A percentile compares a stretch with the other conserved stretches of the same genome.
These are phyloP conservation scores for Actinia equina DNA, from an alignment of 64 coral and sea anemone species.

Conservation along the genomic window DNA sequence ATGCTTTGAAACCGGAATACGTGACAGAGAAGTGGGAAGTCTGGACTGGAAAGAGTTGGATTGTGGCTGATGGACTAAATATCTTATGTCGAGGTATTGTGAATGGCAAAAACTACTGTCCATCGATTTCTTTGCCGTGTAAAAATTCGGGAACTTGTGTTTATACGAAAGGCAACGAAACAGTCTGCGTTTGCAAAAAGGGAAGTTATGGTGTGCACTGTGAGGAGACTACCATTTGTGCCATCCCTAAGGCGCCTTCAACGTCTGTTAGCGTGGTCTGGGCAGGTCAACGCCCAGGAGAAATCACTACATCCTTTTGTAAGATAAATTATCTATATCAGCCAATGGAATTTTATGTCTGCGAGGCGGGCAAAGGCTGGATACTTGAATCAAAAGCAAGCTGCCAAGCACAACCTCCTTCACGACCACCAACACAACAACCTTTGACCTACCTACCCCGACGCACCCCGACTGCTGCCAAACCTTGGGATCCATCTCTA, in stretches of 20 bases:
- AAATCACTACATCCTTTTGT: slow-evolving; percentile 49
- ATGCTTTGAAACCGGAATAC: slow-evolving; percentile 40
- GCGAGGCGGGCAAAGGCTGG: slow-evolving; percentile 18
- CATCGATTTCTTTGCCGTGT: not conserved
- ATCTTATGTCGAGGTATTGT: slow-evolving; percentile 45
- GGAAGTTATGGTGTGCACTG: slow-evolving; percentile 14
- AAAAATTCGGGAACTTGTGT: slow-evolving; percentile 28
- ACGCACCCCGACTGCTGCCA: not conserved
- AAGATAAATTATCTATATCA: slow-evolving; percentile 11
- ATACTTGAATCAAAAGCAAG: slow-evolving; percentile 33
- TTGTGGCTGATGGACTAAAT: slow-evolving; percentile 18
- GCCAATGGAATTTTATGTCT: slow-evolving; percentile 39
- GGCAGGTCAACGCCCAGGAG: slow-evolving; percentile 26
- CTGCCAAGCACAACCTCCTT: not conserved
- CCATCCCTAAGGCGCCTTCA: not conserved
- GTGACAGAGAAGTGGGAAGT: slow-evolving; percentile 33
- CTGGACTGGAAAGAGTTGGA: slow-evolving; percentile 20
- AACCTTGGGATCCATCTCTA: not conserved
- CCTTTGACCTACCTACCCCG: not conserved
- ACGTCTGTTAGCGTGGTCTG: not conserved
- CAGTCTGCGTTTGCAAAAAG: slow-evolving; percentile 23
- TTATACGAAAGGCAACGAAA: slow-evolving; percentile 48
- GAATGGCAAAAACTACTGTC: slow-evolving; percentile 31
- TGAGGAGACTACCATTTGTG: slow-evolving; percentile 16
- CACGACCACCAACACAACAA: not conserved